Evolutionary conservation across 1,140 invertebrate species (phyloP).

Genomic region (Bursaphelenchus mucronatus): DNA sequence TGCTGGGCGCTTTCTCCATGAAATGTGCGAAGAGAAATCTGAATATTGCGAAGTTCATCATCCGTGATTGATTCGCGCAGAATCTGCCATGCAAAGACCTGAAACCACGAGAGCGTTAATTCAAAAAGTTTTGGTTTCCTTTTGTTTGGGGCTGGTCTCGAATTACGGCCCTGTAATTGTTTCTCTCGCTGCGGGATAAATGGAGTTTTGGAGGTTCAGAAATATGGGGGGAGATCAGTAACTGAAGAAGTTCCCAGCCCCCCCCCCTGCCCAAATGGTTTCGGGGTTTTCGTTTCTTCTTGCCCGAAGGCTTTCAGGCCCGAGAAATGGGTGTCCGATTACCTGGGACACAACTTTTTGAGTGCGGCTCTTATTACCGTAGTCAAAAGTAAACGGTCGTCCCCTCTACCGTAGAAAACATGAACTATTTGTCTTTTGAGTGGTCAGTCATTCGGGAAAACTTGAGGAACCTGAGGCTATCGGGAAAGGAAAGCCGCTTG

Average conservation of each 20-base stretch:
- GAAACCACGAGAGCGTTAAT: slow-evolving; percentile 22
- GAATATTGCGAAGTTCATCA: slow-evolving; percentile 59
- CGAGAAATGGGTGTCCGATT: background rate
- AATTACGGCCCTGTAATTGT: too few relatives aligned
- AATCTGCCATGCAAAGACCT: slow-evolving; percentile 61
- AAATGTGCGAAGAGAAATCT: slow-evolving; percentile 58
- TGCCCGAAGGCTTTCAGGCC: background rate
- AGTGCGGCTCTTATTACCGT: background rate
- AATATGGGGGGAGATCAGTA: too few relatives aligned
- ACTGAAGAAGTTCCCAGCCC: too few relatives aligned
- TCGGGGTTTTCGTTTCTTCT: background rate
- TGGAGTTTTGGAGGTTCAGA: too few relatives aligned
- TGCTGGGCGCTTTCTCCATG: slow-evolving; percentile 58
- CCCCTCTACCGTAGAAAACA: too few relatives aligned
- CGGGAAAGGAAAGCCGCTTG: too few relatives aligned
- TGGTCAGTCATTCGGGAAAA: too few relatives aligned
- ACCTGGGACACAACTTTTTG: background rate
- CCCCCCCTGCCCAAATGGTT: too few relatives aligned
- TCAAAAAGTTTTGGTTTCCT: background rate
- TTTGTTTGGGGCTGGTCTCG: background rate
- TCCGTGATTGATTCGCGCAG: slow-evolving; percentile 60
- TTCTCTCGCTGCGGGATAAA: too few relatives aligned
- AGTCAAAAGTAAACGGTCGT: background rate
- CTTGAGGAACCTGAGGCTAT: too few relatives aligned
- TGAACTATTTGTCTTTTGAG: too few relatives aligned